Evolutionary conservation across 2,888 invertebrate genomes (phyloP).

Genomic region (Polydesmus complanatus): DNA sequence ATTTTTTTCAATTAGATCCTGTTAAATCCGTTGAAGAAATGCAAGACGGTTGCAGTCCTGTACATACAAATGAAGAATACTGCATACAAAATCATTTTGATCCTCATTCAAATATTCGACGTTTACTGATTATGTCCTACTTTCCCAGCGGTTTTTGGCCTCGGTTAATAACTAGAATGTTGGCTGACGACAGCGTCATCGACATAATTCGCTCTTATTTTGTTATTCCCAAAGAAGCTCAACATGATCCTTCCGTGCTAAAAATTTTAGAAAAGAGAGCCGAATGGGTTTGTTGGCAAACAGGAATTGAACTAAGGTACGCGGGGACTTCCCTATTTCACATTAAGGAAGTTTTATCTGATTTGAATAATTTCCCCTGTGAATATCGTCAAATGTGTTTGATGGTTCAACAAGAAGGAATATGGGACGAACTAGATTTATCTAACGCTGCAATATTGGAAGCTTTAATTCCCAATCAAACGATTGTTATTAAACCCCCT

Average conservation of each 20-base stretch:
- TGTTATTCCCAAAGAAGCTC: constrained; percentile 52
- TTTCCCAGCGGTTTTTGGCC: constrained; percentile 99
- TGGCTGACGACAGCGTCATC: constrained; percentile 74
- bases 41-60: not conserved
- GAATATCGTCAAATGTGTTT: constrained; percentile 35
- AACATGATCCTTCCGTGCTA: constrained; percentile 33
- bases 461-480: constrained; percentile 62
- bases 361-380: constrained; percentile 29
- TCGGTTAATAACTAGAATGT: constrained; percentile 72
- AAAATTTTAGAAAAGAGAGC: constrained; percentile 53
- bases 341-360: constrained; percentile 51
- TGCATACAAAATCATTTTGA: constrained; percentile 24
- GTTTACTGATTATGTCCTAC: constrained; percentile 84
- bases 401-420: constrained; percentile 55
- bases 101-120: constrained; percentile 31
- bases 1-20: constrained; percentile 1
- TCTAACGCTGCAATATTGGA: constrained; percentile 69
- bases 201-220: constrained; percentile 63
- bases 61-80: constrained; percentile 15
- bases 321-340: constrained; percentile 65
- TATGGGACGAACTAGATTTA: constrained; percentile 72
- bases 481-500: constrained; percentile 42
- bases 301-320: constrained; percentile 72
- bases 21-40: constrained; percentile 15
- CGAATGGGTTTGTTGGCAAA: constrained; percentile 89